Conservation (phyloP, 2,888 invertebrate species). For the Melieria picta region DNA sequence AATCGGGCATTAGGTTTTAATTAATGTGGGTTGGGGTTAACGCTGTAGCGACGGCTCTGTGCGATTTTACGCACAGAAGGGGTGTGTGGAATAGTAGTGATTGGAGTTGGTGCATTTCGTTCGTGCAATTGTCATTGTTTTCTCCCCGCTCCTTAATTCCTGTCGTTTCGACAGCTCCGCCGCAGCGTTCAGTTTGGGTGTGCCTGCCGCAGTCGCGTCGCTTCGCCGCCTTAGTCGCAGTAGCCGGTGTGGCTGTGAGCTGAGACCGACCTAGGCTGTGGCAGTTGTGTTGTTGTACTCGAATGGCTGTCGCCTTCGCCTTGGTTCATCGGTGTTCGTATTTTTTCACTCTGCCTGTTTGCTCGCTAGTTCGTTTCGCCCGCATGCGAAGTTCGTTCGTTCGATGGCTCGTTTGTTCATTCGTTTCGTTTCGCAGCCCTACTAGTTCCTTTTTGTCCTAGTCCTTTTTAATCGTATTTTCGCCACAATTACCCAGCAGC, state of each 20-base stretch:
- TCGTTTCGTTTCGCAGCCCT: constrained; percentile 6
- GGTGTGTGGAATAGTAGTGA: no score
- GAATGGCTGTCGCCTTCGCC: constrained; percentile 25
- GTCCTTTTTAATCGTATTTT: constrained; percentile 28
- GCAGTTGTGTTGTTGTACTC: constrained; percentile 20
- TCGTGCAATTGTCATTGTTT: not conserved
- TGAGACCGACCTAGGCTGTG: constrained; percentile 18
- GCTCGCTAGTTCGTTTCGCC: constrained; percentile 20
- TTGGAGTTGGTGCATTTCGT: no score
- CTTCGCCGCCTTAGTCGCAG: constrained; percentile 51
- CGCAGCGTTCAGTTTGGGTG: constrained; percentile 54
- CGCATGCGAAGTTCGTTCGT: constrained; percentile 15
- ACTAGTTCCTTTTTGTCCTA: constrained; percentile 18
- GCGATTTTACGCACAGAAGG: no score
- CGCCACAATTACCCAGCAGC: constrained; percentile 1
- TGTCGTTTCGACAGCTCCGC: constrained; percentile 29
- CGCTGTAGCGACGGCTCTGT: no score
- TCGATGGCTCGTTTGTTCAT: constrained; percentile 18
- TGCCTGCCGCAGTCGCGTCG: constrained; percentile 59
- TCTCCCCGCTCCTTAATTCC: constrained; percentile 24
- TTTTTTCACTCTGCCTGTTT: constrained; percentile 6
- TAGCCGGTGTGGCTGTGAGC: constrained; percentile 31
- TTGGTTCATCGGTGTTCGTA: constrained; percentile 1
- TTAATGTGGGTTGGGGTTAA: no score
- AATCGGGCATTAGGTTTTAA: no score